Evolutionary conservation across 2,797 vertebrate genomes (phyloP).

Genomic region (Simalia tracyae): DNA sequence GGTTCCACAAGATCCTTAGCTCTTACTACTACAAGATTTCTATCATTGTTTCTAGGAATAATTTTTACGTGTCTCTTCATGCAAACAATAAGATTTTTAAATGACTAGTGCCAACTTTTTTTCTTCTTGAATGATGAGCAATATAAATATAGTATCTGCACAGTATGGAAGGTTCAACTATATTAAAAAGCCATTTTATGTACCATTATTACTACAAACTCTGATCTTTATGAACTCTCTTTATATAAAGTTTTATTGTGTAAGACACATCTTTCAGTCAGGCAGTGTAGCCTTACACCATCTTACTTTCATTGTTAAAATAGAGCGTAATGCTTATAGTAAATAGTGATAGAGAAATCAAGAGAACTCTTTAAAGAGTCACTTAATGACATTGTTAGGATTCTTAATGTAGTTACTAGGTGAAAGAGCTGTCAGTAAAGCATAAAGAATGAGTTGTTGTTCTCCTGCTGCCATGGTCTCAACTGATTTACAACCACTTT

Average conservation of each 20-base stretch:
- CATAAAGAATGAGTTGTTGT: slow-evolving; percentile 80
- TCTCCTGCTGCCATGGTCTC: slow-evolving; percentile 78
- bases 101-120: slow-evolving; percentile 41
- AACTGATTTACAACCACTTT: slow-evolving; percentile 92
- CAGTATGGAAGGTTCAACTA: slow-evolving; percentile 61
- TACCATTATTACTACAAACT: slow-evolving; percentile 53
- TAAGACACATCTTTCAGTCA: slow-evolving; percentile 56
- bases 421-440: slow-evolving; percentile 73
- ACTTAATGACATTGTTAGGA: slow-evolving; percentile 83
- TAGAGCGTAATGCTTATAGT: slow-evolving; percentile 52
- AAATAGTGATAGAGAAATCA: slow-evolving; percentile 40
- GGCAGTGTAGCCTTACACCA: slow-evolving; percentile 16
- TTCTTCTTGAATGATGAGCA: slow-evolving; percentile 60
- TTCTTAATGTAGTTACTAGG: slow-evolving; percentile 72
- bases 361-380: slow-evolving; percentile 67
- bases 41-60: slow-evolving; percentile 32
- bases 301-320: slow-evolving; percentile 57
- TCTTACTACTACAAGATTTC: background rate
- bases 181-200: slow-evolving; percentile 73
- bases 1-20: background rate
- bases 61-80: slow-evolving; percentile 66
- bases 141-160: slow-evolving; percentile 52
- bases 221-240: slow-evolving; percentile 14
- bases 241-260: slow-evolving; percentile 59
- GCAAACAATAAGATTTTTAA: slow-evolving; percentile 55